Percentiles rank a stretch among this genome's conserved stretches.
These are phyloP conservation scores for Sebastes iracundus DNA, from an alignment of 2,797 vertebrate species.

Conservation along the genomic window DNA sequence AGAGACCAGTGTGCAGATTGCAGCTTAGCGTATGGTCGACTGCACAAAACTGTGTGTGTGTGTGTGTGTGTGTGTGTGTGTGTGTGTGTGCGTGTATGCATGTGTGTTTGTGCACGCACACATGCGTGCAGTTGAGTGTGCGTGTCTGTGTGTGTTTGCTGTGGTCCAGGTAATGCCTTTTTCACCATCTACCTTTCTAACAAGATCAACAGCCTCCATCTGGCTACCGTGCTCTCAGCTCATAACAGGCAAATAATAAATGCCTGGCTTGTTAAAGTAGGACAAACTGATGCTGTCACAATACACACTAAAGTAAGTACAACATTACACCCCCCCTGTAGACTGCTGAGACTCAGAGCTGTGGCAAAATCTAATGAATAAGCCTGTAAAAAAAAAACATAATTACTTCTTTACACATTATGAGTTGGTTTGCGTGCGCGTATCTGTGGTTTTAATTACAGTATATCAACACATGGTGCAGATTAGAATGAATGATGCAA, in stretches of 20 bases:
- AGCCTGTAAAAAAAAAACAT: neutral
- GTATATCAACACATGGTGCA: neutral
- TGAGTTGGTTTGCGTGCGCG: neutral
- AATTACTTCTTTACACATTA: neutral
- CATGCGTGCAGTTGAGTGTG: neutral
- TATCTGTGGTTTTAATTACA: neutral
- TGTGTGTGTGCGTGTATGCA: neutral
- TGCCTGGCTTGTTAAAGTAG: slow-evolving; percentile 64
- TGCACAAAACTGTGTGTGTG: slow-evolving; percentile 21
- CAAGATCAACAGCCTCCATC: slow-evolving; percentile 84
- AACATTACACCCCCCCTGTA: neutral
- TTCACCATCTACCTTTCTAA: slow-evolving; percentile 75
- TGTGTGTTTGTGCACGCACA: neutral
- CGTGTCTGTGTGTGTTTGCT: slow-evolving; percentile 50
- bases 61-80: neutral
- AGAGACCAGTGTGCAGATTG: slow-evolving; percentile 26
- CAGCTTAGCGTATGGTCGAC: slow-evolving; percentile 23
- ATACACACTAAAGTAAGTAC: slow-evolving; percentile 26
- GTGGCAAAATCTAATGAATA: neutral
- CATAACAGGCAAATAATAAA: slow-evolving; percentile 77
- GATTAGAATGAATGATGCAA: neutral
- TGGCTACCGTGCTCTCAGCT: slow-evolving; percentile 71
- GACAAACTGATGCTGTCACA: slow-evolving; percentile 35
- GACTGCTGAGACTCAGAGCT: neutral
- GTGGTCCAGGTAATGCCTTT: slow-evolving; percentile 76